phyloP scores from a whole-genome alignment of 2,888 invertebrate genomes.

The Nomada goodeniana region DNA sequence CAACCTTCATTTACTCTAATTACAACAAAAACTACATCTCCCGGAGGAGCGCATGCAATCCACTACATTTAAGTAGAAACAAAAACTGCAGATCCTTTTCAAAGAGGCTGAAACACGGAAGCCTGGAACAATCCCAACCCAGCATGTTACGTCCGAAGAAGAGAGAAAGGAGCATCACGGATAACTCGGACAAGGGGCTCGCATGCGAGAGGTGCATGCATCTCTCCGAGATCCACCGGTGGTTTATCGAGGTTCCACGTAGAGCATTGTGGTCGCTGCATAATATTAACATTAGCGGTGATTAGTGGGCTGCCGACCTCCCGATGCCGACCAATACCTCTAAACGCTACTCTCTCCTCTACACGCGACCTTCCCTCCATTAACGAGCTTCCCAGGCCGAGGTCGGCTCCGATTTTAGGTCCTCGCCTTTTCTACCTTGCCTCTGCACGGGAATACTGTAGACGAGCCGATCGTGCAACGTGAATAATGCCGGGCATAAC shows the following conservation, averaged over 20 bases:
- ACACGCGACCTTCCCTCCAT: slow-evolving; percentile 80
- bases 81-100: slow-evolving; percentile 15
- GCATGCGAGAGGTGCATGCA: slow-evolving; percentile 81
- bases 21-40: slow-evolving; percentile 10
- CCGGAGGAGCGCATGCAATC: slow-evolving; percentile 1
- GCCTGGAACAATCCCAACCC: slow-evolving; percentile 31
- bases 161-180: slow-evolving; percentile 42
- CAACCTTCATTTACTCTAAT: slow-evolving; percentile 3
- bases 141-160: slow-evolving; percentile 26
- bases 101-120: slow-evolving; percentile 44
- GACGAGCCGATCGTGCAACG: too few relatives aligned
- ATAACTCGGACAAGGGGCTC: slow-evolving; percentile 71
- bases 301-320: slow-evolving; percentile 81
- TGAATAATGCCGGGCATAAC: too few relatives aligned
- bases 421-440: slow-evolving; percentile 48
- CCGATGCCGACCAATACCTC: slow-evolving; percentile 74
- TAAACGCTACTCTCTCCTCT: slow-evolving; percentile 71
- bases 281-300: slow-evolving; percentile 83
- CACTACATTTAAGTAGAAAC: neutral
- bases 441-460: slow-evolving; percentile 21
- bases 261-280: slow-evolving; percentile 82
- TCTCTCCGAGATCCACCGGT: slow-evolving; percentile 74
- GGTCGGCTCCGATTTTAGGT: slow-evolving; percentile 66
- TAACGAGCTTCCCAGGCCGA: slow-evolving; percentile 76
- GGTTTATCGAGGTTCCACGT: slow-evolving; percentile 79